Evolutionary conservation across 2,888 invertebrate species (phyloP).

Genomic region (Lithophane ornitopus): DNA sequence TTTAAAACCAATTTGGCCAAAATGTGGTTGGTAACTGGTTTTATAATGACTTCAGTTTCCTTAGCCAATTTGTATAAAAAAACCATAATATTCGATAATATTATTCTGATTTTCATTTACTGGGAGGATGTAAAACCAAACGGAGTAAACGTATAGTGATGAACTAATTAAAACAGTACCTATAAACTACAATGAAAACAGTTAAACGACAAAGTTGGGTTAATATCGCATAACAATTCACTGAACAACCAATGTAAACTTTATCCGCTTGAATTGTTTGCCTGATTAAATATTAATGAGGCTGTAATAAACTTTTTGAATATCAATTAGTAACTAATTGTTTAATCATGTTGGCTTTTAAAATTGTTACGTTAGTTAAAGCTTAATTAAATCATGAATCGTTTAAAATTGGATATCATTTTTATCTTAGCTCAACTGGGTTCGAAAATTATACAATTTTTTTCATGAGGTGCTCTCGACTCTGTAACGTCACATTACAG

Average conservation of each 20-base stretch:
- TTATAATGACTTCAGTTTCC: not conserved
- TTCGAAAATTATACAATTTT: not conserved
- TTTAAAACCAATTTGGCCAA: not conserved
- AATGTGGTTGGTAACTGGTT: not conserved
- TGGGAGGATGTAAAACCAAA: not conserved
- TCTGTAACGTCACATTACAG: too few species aligned
- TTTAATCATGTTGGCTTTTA: constrained; percentile 18
- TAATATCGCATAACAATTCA: constrained; percentile 35
- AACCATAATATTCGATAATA: not conserved
- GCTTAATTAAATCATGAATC: not conserved
- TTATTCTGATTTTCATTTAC: not conserved
- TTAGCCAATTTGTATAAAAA: not conserved
- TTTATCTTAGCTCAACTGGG: not conserved
- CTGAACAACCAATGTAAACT: constrained; percentile 20
- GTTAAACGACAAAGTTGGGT: constrained; percentile 9
- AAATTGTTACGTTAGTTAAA: constrained; percentile 8
- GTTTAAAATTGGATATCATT: not conserved
- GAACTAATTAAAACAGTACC: not conserved
- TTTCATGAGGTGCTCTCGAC: too few species aligned
- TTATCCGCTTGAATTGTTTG: constrained; percentile 13
- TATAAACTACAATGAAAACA: constrained; percentile 26
- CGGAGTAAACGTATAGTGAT: not conserved
- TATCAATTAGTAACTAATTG: constrained; percentile 17
- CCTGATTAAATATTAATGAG: constrained; percentile 36
- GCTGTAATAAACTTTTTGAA: constrained; percentile 15